phyloP scores from a whole-genome alignment of 2,113 vertebrate species.

The Petrocephalus microphthalmus region DNA sequence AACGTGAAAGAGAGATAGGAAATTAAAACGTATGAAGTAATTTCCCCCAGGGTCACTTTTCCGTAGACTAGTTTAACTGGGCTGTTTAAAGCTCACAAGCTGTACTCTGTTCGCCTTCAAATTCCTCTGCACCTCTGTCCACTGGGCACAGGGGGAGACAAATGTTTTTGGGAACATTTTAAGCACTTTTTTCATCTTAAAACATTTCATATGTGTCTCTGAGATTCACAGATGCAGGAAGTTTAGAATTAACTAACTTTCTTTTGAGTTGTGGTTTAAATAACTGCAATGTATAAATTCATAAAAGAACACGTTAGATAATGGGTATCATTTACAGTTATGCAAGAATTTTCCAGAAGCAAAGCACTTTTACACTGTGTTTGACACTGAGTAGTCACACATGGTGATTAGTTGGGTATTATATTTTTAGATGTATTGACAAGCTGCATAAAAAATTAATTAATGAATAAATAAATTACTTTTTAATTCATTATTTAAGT shows the following conservation, averaged over 20 bases:
- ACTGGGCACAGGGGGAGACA: constrained; percentile 30
- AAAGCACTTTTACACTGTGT: neutral
- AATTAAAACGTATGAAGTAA: neutral
- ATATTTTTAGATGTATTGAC: neutral
- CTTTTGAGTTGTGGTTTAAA: neutral
- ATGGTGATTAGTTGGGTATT: neutral
- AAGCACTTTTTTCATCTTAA: neutral
- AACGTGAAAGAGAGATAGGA: neutral
- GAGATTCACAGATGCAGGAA: neutral
- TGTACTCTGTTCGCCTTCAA: neutral
- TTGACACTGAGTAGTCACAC: neutral
- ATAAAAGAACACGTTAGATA: neutral
- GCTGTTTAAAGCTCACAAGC: neutral
- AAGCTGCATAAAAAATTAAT: neutral
- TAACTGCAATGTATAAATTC: neutral
- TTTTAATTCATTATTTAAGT: neutral
- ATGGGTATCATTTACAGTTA: neutral
- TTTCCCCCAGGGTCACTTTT: neutral
- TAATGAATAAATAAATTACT: neutral
- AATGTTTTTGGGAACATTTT: neutral
- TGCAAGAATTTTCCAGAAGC: neutral
- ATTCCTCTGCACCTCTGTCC: constrained; percentile 42
- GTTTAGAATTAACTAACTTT: neutral
- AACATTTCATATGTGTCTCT: neutral
- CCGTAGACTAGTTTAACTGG: neutral